A percentile compares a stretch with the other conserved stretches of the same genome.
These are phyloP conservation scores for Bacillus rossius DNA, from an alignment of 1,140 invertebrate genomes.

Conservation along the genomic window DNA sequence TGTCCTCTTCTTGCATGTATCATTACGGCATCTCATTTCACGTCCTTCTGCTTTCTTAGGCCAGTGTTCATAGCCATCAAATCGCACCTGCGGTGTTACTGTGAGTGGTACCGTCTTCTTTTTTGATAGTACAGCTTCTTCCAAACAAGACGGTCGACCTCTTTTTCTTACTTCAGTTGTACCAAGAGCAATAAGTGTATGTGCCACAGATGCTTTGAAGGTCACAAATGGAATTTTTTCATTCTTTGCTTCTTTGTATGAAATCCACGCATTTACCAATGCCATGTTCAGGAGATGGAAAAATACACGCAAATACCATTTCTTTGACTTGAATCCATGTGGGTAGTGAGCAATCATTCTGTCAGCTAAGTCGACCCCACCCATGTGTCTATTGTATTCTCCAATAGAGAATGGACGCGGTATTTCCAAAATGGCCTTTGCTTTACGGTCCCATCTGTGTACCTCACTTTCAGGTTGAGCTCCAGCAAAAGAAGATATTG, in stretches of 20 bases:
- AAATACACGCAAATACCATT: conserved; percentile 27
- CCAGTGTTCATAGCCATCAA: too few relatives aligned
- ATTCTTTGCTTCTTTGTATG: conserved; percentile 14
- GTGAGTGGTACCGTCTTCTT: too few relatives aligned
- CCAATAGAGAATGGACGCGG: conserved; percentile 25
- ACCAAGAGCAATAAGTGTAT: too few relatives aligned
- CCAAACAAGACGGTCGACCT: too few relatives aligned
- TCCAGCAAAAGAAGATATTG: conserved; percentile 34
- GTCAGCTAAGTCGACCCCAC: conserved; percentile 35
- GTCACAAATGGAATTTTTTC: too few relatives aligned
- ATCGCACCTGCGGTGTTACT: too few relatives aligned
- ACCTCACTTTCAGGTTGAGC: conserved; percentile 25
- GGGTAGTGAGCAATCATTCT: conserved; percentile 30
- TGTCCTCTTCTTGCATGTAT: too few relatives aligned
- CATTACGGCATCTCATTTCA: too few relatives aligned
- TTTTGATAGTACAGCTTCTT: too few relatives aligned
- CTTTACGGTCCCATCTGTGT: conserved; percentile 18
- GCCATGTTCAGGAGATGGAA: conserved; percentile 30
- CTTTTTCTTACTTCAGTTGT: too few relatives aligned
- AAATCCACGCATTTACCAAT: conserved; percentile 27
- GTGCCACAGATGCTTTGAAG: too few relatives aligned
- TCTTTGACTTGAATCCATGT: conserved; percentile 23
- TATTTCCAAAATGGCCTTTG: conserved; percentile 23
- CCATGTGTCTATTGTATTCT: conserved; percentile 36
- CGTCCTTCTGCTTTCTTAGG: too few relatives aligned